phyloP scores from a whole-genome alignment of 1,140 invertebrate species.

The Battus philenor region DNA sequence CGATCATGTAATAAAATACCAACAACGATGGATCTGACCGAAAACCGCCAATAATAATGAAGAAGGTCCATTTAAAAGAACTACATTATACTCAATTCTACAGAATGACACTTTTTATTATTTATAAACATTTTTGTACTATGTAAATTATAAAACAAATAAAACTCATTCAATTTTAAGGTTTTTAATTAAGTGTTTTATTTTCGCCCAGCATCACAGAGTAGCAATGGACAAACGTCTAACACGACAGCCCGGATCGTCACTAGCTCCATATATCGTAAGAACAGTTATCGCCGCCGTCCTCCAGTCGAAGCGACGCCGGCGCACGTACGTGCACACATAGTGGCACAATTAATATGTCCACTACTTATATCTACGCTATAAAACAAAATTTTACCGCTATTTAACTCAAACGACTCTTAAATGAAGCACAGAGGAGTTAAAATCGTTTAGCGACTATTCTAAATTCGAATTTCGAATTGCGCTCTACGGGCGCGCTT shows the following conservation, averaged over 20 bases:
- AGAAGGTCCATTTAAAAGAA: too few relatives aligned
- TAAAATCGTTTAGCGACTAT: slow-evolving; percentile 67
- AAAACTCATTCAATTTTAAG: too few relatives aligned
- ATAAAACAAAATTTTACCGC: slow-evolving; percentile 66
- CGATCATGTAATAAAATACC: too few relatives aligned
- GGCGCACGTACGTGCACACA: slow-evolving; percentile 12
- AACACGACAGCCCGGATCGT: slow-evolving; percentile 9
- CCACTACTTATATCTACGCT: slow-evolving; percentile 46
- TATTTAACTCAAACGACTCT: slow-evolving; percentile 58
- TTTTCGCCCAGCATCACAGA: too few relatives aligned
- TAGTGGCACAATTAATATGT: slow-evolving; percentile 56
- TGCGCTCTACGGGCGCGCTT: slow-evolving; percentile 48
- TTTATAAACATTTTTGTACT: too few relatives aligned
- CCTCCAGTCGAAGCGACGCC: background rate
- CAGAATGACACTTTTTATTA: too few relatives aligned
- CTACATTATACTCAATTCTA: too few relatives aligned
- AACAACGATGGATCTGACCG: too few relatives aligned
- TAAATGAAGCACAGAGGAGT: slow-evolving; percentile 61
- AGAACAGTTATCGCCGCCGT: slow-evolving; percentile 12
- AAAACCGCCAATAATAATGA: too few relatives aligned
- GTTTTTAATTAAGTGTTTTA: too few relatives aligned
- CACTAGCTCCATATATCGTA: slow-evolving; percentile 12
- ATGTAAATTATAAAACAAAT: too few relatives aligned
- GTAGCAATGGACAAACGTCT: slow-evolving; percentile 1
- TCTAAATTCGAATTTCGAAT: slow-evolving; percentile 71